Conservation (phyloP, 2,888 invertebrate genomes). For the Eudemis profundana region DNA sequence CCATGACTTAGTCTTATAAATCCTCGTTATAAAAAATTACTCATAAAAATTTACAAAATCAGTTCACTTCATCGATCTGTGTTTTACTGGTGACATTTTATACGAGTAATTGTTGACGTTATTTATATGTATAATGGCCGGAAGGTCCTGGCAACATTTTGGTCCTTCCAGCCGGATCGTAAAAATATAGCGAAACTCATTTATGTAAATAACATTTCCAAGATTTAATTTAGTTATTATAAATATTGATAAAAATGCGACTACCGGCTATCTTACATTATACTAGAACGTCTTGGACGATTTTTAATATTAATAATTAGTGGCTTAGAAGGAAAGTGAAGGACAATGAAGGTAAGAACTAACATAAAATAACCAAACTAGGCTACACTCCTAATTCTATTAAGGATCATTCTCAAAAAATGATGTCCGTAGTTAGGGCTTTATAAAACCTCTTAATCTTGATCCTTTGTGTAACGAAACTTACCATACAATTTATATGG, state of each 20-base stretch:
- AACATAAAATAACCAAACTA: too few relatives aligned
- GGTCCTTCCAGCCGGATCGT: slow-evolving; percentile 62
- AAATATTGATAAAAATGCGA: slow-evolving; percentile 9
- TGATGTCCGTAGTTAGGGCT: too few relatives aligned
- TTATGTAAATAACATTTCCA: slow-evolving; percentile 24
- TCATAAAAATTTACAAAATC: too few relatives aligned
- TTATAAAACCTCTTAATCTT: too few relatives aligned
- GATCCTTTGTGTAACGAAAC: too few relatives aligned
- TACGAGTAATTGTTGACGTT: background rate
- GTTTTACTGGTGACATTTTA: too few relatives aligned
- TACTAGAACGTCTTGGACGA: slow-evolving; percentile 72
- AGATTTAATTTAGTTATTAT: slow-evolving; percentile 15
- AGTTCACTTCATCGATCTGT: too few relatives aligned
- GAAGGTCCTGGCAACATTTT: slow-evolving; percentile 51
- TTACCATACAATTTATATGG: too few relatives aligned
- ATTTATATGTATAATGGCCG: background rate
- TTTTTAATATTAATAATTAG: slow-evolving; percentile 59
- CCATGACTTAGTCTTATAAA: too few relatives aligned
- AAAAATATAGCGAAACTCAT: slow-evolving; percentile 9
- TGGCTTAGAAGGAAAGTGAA: slow-evolving; percentile 36
- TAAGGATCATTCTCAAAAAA: too few relatives aligned
- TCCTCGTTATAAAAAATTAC: too few relatives aligned
- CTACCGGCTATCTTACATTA: slow-evolving; percentile 24
- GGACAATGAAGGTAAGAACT: background rate
- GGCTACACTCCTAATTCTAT: too few relatives aligned